Percentiles rank a stretch among this genome's conserved stretches.
Conservation (phyloP, 2,113 vertebrate species). For the Leucopsar rothschildi region DNA sequence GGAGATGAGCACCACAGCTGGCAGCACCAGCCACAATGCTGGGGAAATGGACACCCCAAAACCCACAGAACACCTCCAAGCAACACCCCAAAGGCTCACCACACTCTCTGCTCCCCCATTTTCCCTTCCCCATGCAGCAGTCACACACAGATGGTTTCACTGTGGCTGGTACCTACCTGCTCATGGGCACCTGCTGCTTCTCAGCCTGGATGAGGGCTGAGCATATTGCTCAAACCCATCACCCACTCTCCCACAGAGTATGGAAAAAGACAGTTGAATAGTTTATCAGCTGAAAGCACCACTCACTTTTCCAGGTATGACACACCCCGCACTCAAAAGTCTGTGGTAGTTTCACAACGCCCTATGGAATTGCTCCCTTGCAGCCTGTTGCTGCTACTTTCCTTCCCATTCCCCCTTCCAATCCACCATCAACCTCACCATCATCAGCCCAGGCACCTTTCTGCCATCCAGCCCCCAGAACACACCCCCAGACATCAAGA, state of each 20-base stretch:
- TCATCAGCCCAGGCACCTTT: not conserved
- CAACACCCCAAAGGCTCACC: not conserved
- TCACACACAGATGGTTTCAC: not conserved
- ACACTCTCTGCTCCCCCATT: not conserved
- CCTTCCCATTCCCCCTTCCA: not conserved
- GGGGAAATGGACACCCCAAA: not conserved
- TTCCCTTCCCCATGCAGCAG: not conserved
- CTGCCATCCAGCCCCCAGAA: not conserved
- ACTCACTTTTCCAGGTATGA: not conserved
- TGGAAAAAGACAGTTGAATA: not conserved
- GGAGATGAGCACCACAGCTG: not conserved
- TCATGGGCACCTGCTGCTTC: not conserved
- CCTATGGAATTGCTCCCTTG: not conserved
- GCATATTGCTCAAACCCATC: not conserved
- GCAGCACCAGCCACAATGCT: fast-evolving
- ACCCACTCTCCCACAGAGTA: not conserved
- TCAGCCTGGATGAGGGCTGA: not conserved
- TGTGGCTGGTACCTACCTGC: not conserved
- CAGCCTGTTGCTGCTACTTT: not conserved
- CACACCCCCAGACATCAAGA: not conserved
- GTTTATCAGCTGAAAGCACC: not conserved
- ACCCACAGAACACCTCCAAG: not conserved
- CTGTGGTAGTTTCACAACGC: not conserved
- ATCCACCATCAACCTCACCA: not conserved
- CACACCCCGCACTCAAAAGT: fast-evolving